Evolutionary conservation across 2,888 invertebrate species (phyloP), one percentile per base, ranked within the genome.

Genomic region (Xylota segnis): DNA sequence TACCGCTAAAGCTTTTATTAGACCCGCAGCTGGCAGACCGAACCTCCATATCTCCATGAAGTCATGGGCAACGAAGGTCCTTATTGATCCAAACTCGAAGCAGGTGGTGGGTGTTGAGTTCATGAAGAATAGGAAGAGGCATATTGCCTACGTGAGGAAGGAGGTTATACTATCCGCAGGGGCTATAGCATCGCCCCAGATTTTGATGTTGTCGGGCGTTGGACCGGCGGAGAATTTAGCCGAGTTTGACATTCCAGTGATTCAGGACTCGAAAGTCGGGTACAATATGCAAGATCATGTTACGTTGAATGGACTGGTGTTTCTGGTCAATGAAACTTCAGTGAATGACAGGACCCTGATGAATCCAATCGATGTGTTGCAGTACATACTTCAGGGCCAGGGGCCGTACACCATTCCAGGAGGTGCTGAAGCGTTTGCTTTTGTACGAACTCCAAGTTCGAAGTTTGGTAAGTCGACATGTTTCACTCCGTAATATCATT

Each of bases 121-220:
- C 89, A 88, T 93, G 1, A 96, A 96, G 90, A 93, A 94, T 83
- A 93, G 93, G 29, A 92, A 90, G 89, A 93, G 93, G 88, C 94
- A 92, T 81, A 88, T 90, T 2, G 93, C 94, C 0, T 90, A 91
- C 4, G 96, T 96, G 2, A 94, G 93, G 12, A 96, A 95, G 87
- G 97, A 97, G 92, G 94, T 98, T 0, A 94, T 98, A 68, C 91
- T 97, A 32, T 94, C 96, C 6, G 97, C 97, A 0, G 98, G 98
- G 3, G 93, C 96, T 0, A 95, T 98, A 32, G 97, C 96, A 88
- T 96, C 97, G 1, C 97, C 98, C 0, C 97, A 98, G 90, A 91
- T 98, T 4, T 91, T 98, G 56, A 96, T 97, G 96, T 91, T 97
- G 12, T 97, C 97, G 0, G 98, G 98, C 10, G 93, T 97, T 32